phyloP scores from a whole-genome alignment of 2,113 vertebrate genomes.

The Pycnonotus jocosus region DNA sequence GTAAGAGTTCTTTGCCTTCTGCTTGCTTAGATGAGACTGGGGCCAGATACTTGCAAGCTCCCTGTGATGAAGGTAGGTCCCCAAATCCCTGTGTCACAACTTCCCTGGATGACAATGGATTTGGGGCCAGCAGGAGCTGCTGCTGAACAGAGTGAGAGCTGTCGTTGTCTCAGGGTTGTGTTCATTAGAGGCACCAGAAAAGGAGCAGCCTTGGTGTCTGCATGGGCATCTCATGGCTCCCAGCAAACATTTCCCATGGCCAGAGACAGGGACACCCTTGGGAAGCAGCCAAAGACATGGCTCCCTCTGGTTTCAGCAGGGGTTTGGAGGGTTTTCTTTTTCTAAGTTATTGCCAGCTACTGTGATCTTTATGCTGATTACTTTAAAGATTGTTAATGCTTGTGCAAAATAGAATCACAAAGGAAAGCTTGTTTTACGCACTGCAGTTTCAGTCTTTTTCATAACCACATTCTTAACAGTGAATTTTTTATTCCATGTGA shows the following conservation, averaged over 20 bases:
- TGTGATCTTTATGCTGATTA: background rate
- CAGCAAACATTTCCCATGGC: background rate
- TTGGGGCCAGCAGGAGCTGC: background rate
- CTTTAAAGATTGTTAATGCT: background rate
- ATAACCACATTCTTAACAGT: background rate
- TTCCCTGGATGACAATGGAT: fast-evolving
- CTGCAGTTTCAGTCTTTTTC: background rate
- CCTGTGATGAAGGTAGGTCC: background rate
- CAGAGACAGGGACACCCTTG: background rate
- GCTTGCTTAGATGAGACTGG: background rate
- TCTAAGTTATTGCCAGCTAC: background rate
- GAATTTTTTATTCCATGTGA: background rate
- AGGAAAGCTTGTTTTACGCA: background rate
- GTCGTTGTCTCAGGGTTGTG: background rate
- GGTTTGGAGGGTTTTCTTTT: background rate
- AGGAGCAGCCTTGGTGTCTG: background rate
- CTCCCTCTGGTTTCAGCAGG: background rate
- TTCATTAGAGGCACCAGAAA: background rate
- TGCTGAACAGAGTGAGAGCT: background rate
- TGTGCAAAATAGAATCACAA: background rate
- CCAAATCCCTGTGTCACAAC: background rate
- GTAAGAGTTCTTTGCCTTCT: constrained; percentile 61
- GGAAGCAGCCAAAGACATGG: background rate
- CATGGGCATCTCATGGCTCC: background rate
- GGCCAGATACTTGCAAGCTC: background rate